These are phyloP conservation scores for Chlorodrepanis virens DNA, from an alignment of 2,113 vertebrate species.

Conservation along the genomic window DNA sequence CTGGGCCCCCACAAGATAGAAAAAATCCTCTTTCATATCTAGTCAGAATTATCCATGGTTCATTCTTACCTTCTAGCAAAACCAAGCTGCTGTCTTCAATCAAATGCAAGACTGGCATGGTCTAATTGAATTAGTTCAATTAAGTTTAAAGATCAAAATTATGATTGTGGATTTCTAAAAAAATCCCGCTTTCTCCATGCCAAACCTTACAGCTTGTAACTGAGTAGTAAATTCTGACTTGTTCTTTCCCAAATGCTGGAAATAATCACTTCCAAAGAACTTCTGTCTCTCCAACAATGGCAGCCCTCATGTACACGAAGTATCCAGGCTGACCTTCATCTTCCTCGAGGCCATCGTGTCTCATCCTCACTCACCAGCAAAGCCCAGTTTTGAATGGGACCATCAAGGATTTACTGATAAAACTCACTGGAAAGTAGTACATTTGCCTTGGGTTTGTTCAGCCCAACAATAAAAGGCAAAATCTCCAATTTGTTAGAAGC, in stretches of 20 bases:
- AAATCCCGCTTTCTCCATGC: fast-evolving
- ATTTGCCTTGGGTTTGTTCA: not conserved
- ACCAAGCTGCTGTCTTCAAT: not conserved
- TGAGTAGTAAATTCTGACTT: not conserved
- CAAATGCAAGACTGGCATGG: not conserved
- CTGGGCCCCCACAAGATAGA: not conserved
- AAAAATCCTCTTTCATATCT: not conserved
- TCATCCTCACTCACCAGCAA: not conserved
- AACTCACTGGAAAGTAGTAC: not conserved
- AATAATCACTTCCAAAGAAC: not conserved
- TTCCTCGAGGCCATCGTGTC: fast-evolving
- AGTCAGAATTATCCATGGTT: not conserved
- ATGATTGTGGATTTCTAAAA: not conserved
- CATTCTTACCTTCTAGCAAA: not conserved
- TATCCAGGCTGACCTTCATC: not conserved
- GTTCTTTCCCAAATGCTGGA: not conserved
- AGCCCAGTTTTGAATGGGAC: not conserved
- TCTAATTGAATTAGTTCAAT: not conserved
- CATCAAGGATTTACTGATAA: not conserved
- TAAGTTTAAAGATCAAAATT: not conserved
- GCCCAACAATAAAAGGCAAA: not conserved
- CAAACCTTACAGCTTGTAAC: not conserved
- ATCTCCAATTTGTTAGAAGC: not conserved
- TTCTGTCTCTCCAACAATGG: not conserved
- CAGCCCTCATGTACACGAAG: fast-evolving